These are phyloP conservation scores for Gari tellinella DNA, from an alignment of 2,888 invertebrate species.

Conservation along the genomic window DNA sequence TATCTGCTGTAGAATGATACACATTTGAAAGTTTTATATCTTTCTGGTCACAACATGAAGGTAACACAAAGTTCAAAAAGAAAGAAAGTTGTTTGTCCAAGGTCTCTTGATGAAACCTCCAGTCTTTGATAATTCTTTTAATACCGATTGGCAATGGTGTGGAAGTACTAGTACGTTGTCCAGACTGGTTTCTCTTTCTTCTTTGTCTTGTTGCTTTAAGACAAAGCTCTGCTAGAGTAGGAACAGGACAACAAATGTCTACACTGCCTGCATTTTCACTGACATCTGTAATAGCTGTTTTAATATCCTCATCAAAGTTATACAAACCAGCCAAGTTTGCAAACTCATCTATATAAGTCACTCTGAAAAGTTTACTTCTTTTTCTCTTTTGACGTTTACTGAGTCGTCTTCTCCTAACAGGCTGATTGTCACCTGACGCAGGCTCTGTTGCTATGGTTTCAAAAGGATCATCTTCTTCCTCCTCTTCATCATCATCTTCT, in stretches of 20 bases:
- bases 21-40: no score
- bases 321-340: constrained; percentile 42
- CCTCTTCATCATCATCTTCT: constrained; percentile 8
- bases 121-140: no score
- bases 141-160: no score
- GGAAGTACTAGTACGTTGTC: no score
- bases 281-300: constrained; percentile 25
- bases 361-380: constrained; percentile 29
- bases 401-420: constrained; percentile 30
- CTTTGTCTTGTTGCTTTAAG: constrained; percentile 28
- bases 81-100: no score
- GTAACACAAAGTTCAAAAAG: no score
- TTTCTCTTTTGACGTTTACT: constrained; percentile 57
- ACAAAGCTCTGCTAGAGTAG: constrained; percentile 57
- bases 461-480: constrained; percentile 13
- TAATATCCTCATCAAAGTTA: constrained; percentile 45
- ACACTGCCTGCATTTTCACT: constrained; percentile 3
- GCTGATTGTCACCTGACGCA: not conserved
- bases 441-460: not conserved
- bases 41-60: no score
- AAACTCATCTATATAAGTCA: constrained; percentile 49
- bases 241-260: constrained; percentile 23
- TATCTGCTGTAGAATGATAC: no score
- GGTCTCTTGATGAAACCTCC: no score
- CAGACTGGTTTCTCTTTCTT: no score